A percentile compares a stretch with the other conserved stretches of the same genome.
These are phyloP conservation scores for Plotosus lineatus DNA, from an alignment of 2,113 vertebrate genomes.

Conservation along the genomic window DNA sequence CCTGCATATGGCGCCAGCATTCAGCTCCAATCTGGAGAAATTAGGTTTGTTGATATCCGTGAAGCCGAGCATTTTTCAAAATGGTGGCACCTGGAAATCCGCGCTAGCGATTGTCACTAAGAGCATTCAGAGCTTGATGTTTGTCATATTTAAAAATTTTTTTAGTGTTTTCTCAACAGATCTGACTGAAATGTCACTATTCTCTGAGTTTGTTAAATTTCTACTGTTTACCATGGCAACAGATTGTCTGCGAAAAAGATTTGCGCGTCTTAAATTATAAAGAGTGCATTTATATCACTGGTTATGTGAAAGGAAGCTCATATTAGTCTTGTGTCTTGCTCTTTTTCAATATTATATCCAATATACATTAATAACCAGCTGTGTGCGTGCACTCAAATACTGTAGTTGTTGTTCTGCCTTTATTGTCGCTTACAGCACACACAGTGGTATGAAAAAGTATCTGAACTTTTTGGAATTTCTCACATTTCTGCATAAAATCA, in stretches of 20 bases:
- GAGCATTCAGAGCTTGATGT: background rate
- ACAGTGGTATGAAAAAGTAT: too few species aligned
- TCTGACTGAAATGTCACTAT: background rate
- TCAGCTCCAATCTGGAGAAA: background rate
- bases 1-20: background rate
- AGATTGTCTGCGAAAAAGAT: background rate
- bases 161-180: background rate
- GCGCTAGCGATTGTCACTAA: background rate
- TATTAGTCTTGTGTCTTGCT: background rate
- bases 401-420: too few species aligned
- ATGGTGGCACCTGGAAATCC: background rate
- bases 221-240: background rate
- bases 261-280: background rate
- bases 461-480: too few species aligned
- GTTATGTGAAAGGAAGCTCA: background rate
- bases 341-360: background rate
- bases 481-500: too few species aligned
- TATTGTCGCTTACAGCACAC: too few species aligned
- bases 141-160: background rate
- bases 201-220: background rate
- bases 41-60: background rate
- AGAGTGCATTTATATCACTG: background rate
- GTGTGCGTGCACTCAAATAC: background rate
- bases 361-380: background rate
- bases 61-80: background rate